Percentiles rank a stretch among this genome's conserved stretches.
Conservation (phyloP, 2,797 vertebrate genomes). For the Tokudaia tokunoshimensis region DNA sequence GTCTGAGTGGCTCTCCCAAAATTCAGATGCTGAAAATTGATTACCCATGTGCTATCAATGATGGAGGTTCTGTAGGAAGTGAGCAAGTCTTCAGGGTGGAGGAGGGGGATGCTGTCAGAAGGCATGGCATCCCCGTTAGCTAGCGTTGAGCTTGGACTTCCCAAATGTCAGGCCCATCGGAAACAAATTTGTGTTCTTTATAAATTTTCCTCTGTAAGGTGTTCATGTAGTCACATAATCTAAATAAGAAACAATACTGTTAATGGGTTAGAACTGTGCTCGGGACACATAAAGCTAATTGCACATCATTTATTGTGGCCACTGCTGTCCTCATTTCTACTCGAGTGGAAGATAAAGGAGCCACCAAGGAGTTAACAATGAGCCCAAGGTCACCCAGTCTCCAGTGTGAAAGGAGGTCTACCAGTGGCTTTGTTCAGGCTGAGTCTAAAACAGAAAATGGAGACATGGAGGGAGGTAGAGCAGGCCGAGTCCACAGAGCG, state of each 20-base stretch:
- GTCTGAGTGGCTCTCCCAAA: background rate
- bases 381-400: no score
- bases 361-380: background rate
- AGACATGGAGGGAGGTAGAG: rapidly evolving
- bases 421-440: background rate
- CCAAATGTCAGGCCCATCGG: no score
- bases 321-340: background rate
- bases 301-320: background rate
- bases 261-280: background rate
- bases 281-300: background rate
- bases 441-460: background rate
- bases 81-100: background rate
- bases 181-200: background rate
- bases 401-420: background rate
- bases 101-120: background rate
- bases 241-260: background rate
- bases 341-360: background rate
- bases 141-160: background rate
- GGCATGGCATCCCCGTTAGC: background rate
- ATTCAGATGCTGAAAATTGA: background rate
- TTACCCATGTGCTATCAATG: rapidly evolving
- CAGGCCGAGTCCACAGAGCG: rapidly evolving
- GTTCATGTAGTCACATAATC: background rate
- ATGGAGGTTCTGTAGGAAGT: background rate
- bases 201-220: background rate